phyloP scores from a whole-genome alignment of 2,113 vertebrate species.

The Engystomops pustulosus region DNA sequence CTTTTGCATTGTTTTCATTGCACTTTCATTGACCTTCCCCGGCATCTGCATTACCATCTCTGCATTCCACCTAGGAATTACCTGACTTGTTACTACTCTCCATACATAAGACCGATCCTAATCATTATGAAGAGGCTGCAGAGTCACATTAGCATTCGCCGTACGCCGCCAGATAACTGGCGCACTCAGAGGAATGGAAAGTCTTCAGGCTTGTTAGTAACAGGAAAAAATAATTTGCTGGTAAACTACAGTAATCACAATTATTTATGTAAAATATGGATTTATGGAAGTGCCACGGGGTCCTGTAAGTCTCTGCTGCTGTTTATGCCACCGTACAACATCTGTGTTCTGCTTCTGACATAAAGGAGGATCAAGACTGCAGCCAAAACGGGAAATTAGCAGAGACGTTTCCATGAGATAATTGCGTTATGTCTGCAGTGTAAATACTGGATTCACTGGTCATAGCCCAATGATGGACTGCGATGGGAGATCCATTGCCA shows the following conservation, averaged over 20 bases:
- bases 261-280: slow-evolving; percentile 53
- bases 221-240: slow-evolving; percentile 32
- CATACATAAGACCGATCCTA: not conserved
- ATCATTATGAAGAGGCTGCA: slow-evolving; percentile 8
- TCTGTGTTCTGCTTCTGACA: not conserved
- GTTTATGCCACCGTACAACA: slow-evolving; percentile 6
- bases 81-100: not conserved
- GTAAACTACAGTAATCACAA: slow-evolving; percentile 43
- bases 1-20: not conserved
- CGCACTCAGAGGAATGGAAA: slow-evolving; percentile 39
- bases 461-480: not conserved
- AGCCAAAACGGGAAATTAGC: not conserved
- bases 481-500: not conserved
- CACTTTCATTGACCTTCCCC: not conserved
- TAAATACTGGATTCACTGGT: not conserved
- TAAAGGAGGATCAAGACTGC: not conserved
- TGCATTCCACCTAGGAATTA: not conserved
- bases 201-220: slow-evolving; percentile 45
- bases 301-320: not conserved
- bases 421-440: not conserved
- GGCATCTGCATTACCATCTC: not conserved
- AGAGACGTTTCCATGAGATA: not conserved
- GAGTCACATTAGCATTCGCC: not conserved
- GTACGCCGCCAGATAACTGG: not conserved
- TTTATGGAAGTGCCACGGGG: slow-evolving; percentile 46